Base-by-base conservation (phyloP, 1,140 invertebrate species). In the Monomorium pharaonis region DNA sequence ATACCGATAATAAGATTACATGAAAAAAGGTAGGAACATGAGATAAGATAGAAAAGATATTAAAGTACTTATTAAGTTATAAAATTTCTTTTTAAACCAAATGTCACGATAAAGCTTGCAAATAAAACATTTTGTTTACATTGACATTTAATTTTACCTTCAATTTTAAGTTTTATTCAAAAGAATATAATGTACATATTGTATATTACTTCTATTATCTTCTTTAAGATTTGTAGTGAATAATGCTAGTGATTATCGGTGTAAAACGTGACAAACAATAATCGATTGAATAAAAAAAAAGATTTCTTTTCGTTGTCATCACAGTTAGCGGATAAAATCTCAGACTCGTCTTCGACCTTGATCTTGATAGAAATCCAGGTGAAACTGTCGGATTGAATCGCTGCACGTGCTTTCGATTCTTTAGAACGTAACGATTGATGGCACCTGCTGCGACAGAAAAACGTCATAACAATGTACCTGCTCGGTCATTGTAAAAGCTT, bases 291-390 rank as follows among this genome's bases (percentile, higher is more conserved):
- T 42, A n/a, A 44, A 24, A 67, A 67, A 27, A 24, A 49, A 77
- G 44, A 18, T n/a, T 21, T 2, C 4, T 3, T 27, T 58, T 24
- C 37, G 42, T n/a, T 30, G 75, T n/a, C 44, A 42, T 80, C 37
- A 37, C 42, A n/a, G 0, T 37, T 10, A 14, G 24, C 24, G 62
- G 27, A 54, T 37, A 7, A 60, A 51, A 58, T 80, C 42, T 44
- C 60, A 58, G 42, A 70, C 65, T 56, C 18, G 62, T 24, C 42
- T 54, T 56, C 63, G 63, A 37, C 84, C 76, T 85, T 85, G 76
- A 86, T 83, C 78, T 83, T 65, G 67, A 63, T 83, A 83, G 58
- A 86, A 86, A 86, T 74, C 58, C 85, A 86, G 78, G 85, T 86
- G 30, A 86, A 56, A 21, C 14, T 67, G 44, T 51, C 44, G 62